Evolutionary conservation across 2,797 vertebrate species (phyloP).

Genomic region (Sebastes cheni): DNA sequence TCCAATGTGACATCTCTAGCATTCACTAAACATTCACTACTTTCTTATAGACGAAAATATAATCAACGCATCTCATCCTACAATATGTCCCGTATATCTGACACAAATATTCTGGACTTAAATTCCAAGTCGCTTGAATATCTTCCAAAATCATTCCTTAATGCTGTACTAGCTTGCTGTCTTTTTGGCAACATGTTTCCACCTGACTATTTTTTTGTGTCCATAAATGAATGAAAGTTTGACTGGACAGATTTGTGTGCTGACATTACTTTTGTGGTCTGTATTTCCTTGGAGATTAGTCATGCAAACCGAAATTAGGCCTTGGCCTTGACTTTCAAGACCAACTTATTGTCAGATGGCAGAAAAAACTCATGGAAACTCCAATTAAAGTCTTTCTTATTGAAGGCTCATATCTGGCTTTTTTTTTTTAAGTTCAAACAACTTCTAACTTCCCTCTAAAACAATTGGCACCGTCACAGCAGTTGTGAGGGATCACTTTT

Average conservation of each 20-base stretch:
- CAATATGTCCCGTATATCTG: neutral
- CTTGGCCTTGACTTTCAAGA: neutral
- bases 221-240: neutral
- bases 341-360: neutral
- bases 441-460: neutral
- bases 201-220: neutral
- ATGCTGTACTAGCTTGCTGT: neutral
- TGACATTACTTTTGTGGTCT: neutral
- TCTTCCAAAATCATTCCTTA: neutral
- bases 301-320: neutral
- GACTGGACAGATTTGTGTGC: neutral
- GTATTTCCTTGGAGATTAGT: neutral
- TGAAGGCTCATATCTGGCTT: conserved; percentile 6
- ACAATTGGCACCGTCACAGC: neutral
- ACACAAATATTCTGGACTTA: neutral
- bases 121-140: too few species aligned
- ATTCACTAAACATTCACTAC: neutral
- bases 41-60: neutral
- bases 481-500: conserved; percentile 13
- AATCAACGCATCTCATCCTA: neutral
- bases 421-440: neutral
- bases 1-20: neutral
- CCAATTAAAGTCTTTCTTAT: conserved; percentile 8
- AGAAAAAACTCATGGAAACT: neutral
- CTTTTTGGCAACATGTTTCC: neutral